Conservation (phyloP, 2,113 vertebrate species). For the Calidris pugnax region DNA sequence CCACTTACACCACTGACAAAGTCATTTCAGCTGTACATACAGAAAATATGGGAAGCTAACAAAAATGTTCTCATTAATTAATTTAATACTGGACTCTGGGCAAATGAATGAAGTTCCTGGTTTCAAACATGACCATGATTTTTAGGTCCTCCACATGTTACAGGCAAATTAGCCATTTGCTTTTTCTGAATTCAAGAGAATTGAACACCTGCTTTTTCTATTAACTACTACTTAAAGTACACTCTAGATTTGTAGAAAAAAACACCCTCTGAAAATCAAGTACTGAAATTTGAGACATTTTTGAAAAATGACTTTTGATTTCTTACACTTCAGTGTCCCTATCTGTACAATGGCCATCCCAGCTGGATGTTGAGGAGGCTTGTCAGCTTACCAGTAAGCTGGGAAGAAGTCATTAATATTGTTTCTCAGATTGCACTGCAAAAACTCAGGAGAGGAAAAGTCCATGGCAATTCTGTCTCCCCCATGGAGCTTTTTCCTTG, state of each 20-base stretch:
- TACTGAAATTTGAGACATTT: not conserved
- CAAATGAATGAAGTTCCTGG: not conserved
- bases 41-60: not conserved
- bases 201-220: not conserved
- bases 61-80: not conserved
- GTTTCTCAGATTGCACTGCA: not conserved
- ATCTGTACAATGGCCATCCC: not conserved
- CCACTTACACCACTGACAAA: not conserved
- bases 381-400: not conserved
- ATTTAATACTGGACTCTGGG: not conserved
- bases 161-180: not conserved
- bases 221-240: not conserved
- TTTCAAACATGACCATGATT: not conserved
- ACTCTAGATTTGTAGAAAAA: not conserved
- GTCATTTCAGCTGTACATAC: not conserved
- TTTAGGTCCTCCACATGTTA: not conserved
- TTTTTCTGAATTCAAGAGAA: not conserved
- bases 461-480: not conserved
- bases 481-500: not conserved
- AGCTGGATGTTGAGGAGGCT: not conserved
- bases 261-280: not conserved
- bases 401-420: not conserved
- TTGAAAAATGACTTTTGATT: constrained; percentile 2
- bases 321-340: not conserved
- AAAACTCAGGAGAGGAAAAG: not conserved